phyloP scores from a whole-genome alignment of 2,888 invertebrate species.

The Spodoptera exigua region DNA sequence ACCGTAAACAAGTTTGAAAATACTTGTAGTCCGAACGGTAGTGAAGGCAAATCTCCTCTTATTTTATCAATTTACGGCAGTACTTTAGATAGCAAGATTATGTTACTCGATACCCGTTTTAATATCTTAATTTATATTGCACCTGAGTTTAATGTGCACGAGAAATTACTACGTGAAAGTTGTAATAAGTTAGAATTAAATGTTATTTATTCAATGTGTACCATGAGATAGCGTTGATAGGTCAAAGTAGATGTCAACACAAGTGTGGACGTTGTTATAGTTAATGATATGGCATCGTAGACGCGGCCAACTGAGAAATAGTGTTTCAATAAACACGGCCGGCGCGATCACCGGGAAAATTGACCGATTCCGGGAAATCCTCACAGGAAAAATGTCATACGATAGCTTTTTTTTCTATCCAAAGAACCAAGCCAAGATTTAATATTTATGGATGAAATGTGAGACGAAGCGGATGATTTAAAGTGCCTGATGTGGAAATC shows the following conservation, averaged over 20 bases:
- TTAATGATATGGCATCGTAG: conserved; percentile 71
- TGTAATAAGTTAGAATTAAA: too few relatives aligned
- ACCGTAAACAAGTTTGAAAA: conserved; percentile 20
- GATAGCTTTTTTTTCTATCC: conserved; percentile 85
- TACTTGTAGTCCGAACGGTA: conserved; percentile 9
- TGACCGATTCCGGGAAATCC: conserved; percentile 87
- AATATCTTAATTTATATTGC: conserved; percentile 5
- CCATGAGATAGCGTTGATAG: conserved; percentile 34
- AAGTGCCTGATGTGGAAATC: conserved; percentile 88
- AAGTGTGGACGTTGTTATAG: conserved; percentile 54
- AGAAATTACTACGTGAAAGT: neutral
- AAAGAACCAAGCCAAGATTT: conserved; percentile 84
- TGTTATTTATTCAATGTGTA: conserved; percentile 6
- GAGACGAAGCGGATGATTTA: conserved; percentile 88
- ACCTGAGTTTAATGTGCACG: conserved; percentile 1
- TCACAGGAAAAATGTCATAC: conserved; percentile 82
- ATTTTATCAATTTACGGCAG: conserved; percentile 30
- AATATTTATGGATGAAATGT: conserved; percentile 89
- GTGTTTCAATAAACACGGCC: conserved; percentile 87
- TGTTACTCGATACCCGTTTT: conserved; percentile 10
- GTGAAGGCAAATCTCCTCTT: conserved; percentile 3
- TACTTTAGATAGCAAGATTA: conserved; percentile 8
- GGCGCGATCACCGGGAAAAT: conserved; percentile 86
- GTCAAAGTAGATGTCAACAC: conserved; percentile 39
- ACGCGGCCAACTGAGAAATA: conserved; percentile 84